These are phyloP conservation scores for Polypedilum vanderplanki DNA, from an alignment of 1,140 invertebrate genomes.

Conservation along the genomic window DNA sequence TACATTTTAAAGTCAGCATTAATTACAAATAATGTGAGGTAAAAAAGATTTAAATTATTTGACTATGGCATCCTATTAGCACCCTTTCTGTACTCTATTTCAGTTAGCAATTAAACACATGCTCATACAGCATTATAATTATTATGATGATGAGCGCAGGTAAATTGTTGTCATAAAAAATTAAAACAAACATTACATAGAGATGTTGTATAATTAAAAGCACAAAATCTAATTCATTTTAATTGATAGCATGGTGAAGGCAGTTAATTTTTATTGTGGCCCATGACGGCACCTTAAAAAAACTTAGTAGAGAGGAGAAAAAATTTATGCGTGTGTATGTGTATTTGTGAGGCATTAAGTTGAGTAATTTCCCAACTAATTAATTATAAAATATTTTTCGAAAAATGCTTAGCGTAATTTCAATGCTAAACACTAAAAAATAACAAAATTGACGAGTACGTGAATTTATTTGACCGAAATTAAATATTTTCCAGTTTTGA, in stretches of 20 bases:
- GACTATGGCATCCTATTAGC: slow-evolving; percentile 9
- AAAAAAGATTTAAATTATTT: neutral
- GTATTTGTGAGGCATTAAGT: neutral
- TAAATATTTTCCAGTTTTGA: no score
- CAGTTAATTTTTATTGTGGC: neutral
- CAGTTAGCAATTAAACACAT: no score
- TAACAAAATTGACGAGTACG: neutral
- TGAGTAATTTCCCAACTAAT: slow-evolving; percentile 9
- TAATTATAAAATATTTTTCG: neutral
- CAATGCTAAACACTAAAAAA: slow-evolving; percentile 9
- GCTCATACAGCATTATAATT: no score
- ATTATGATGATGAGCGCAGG: no score
- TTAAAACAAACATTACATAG: neutral
- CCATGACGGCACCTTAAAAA: no score
- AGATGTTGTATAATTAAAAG: neutral
- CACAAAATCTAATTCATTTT: neutral
- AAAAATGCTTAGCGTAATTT: neutral
- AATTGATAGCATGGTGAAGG: neutral
- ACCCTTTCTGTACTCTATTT: no score
- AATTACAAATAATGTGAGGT: neutral
- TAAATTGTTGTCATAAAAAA: no score
- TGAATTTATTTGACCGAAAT: no score
- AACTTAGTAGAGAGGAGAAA: no score
- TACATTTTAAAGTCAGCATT: neutral
- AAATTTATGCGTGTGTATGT: neutral